Evolutionary conservation across 2,113 vertebrate species (phyloP), one percentile per base, ranked within the genome.

Genomic region (Poecilia latipinna): DNA sequence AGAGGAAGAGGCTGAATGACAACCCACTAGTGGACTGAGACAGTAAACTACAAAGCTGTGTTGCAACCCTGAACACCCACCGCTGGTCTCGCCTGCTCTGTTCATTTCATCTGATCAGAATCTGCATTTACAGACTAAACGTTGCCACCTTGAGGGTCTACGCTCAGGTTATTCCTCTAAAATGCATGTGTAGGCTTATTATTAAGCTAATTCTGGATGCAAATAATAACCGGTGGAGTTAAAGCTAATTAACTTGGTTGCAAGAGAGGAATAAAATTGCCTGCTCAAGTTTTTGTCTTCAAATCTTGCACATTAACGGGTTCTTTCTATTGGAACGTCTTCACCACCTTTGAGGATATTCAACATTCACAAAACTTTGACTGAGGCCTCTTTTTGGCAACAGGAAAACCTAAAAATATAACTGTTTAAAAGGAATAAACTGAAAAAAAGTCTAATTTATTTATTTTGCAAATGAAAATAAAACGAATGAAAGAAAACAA

Each of bases 1-100:
- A 80, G 71, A 93, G 89, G 86, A 92, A 90, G 80, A 72, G 88
- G 78, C 84, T 86, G 70, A 72, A 10, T 57, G 51, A 57, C 51
- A 24, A 57, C 51, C 51, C 10, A 17, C 51, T 17, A 57, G 51
- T 87, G 86, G 88, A 84, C 83, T 73, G 64, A 81, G 61, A 67
- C 13, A 29, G 54, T 12, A 68, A 61, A 48, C 63, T 64, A 82
- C 68, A 87, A 78, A 87, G 69, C 44, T 10, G 61, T 17, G 11
- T 57, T 24, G 62, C 31, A 72, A 22, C 19, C 72, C 78, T 75
- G 48, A 28, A 68, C 72, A 8, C 69, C 78, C 74, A 74, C 86
- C 29, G 29, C 8, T 39, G 35, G 32, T 61, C 63, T 78, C 42
- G 26, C 2, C 35, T 62, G 24, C 17, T 75, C 65, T 65, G n/a